Conservation (phyloP, 2,797 vertebrate genomes). For the Periophthalmus magnuspinnatus region DNA sequence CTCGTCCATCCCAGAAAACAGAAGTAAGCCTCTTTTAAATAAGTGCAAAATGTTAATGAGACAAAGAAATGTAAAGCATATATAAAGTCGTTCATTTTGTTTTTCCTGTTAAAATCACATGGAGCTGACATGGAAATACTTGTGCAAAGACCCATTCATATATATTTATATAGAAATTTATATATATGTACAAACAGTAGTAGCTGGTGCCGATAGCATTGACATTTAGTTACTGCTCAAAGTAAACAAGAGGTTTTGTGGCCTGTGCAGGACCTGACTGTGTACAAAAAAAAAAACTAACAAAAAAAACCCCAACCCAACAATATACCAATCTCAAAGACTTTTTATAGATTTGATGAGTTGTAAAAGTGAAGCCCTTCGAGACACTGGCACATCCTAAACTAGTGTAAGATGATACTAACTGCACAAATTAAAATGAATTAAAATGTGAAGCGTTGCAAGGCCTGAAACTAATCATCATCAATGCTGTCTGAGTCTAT, state of each 20-base stretch:
- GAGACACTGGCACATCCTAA: slow-evolving; percentile 19
- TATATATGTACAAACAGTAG: slow-evolving; percentile 72
- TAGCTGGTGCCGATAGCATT: slow-evolving; percentile 72
- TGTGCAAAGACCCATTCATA: slow-evolving; percentile 83
- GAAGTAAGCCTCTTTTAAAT: slow-evolving; percentile 80
- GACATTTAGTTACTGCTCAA: slow-evolving; percentile 69
- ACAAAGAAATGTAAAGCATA: slow-evolving; percentile 82
- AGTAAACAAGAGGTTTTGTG: slow-evolving; percentile 46
- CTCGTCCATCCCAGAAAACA: slow-evolving; percentile 73
- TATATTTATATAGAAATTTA: slow-evolving; percentile 76
- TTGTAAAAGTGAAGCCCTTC: slow-evolving; percentile 2
- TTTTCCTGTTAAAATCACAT: slow-evolving; percentile 74
- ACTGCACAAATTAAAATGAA: slow-evolving; percentile 38
- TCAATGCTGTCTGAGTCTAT: slow-evolving; percentile 29
- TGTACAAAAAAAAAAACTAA: slow-evolving; percentile 50
- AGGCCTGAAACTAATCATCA: slow-evolving; percentile 23
- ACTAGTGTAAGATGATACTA: slow-evolving; percentile 53
- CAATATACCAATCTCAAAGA: slow-evolving; percentile 56
- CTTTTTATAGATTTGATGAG: slow-evolving; percentile 23
- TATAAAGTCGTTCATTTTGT: slow-evolving; percentile 69
- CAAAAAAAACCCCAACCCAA: slow-evolving; percentile 14
- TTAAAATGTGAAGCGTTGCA: background rate
- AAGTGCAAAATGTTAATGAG: slow-evolving; percentile 87
- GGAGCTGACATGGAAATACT: slow-evolving; percentile 76
- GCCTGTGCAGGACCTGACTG: slow-evolving; percentile 57